Percentiles rank a stretch among this genome's conserved stretches.
Evolutionary conservation across 2,888 invertebrate genomes (phyloP).

Genomic region (Xestobium rufovillosum): DNA sequence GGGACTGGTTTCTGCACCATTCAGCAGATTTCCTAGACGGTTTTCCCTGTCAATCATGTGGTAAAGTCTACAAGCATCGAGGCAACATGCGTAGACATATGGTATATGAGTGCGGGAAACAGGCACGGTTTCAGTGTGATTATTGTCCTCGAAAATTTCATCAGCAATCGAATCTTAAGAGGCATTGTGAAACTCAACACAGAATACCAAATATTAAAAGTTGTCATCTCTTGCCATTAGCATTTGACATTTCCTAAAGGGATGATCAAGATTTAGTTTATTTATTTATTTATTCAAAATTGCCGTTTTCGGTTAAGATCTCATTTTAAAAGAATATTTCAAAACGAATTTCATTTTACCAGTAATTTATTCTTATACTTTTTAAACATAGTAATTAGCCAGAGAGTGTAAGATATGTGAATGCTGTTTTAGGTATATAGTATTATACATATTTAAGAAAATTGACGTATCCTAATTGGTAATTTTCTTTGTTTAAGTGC

Average conservation of each 20-base stretch:
- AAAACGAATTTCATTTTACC: no score
- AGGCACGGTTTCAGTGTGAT: conserved; percentile 39
- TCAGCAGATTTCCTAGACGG: conserved; percentile 30
- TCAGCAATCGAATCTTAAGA: conserved; percentile 43
- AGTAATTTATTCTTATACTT: no score
- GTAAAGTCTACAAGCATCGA: conserved; percentile 75
- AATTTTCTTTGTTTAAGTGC: no score
- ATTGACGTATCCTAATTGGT: no score
- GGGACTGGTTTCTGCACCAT: conserved; percentile 33
- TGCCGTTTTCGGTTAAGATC: no score
- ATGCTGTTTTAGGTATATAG: no score
- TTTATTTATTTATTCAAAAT: no score
- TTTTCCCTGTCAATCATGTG: conserved; percentile 59
- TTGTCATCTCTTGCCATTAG: not conserved
- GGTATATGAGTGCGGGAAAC: conserved; percentile 54
- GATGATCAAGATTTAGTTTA: no score
- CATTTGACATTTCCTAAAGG: conserved; percentile 1
- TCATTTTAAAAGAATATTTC: no score
- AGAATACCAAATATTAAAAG: conserved; percentile 10
- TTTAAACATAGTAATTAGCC: no score
- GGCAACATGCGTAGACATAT: conserved; percentile 67
- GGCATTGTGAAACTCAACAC: conserved; percentile 41
- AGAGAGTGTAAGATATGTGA: no score
- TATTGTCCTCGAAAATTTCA: conserved; percentile 52
- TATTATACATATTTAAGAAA: no score